Evolutionary conservation across 64 coral and sea anemone species (phyloP), one percentile per base, ranked within the genome.

Genomic region (Pocillopora damicornis): DNA sequence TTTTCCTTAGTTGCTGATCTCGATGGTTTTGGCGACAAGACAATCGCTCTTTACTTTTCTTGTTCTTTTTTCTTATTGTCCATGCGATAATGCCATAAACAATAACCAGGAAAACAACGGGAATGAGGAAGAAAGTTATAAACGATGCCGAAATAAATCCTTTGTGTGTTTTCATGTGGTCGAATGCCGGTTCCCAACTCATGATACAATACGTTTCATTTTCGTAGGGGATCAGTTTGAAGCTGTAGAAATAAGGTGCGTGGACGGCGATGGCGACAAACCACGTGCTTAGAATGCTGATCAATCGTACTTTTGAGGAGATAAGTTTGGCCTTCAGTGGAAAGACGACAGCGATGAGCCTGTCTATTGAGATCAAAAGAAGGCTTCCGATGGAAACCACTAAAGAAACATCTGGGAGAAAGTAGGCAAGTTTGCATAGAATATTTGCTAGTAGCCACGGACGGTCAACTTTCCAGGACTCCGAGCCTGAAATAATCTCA

Each of bases 351-450:
- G 88, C 65, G 60, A 63, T 15, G 12, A 81, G 74, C 59, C 88
- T 80, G 58, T 90, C 88, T 9, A 90, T 23, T 80, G 88, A 37
- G 7, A 90, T 83, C 11, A 71, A 13, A 12, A 83, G 6, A 36
- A 90, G 78, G 17, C 88, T 90, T 74, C 61, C 18, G 7, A 90
- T 72, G 12, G 88, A 90, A 14, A 90, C 79, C 17, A 38, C 51
- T 8, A 72, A 5, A 20, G 63, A 90, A 16, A 75, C 79, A 75
- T 90, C 79, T 11, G 77, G 58, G 18, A 90, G 63, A 60, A 90
- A 83, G 69, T 75, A 82, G 10, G 61, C 20, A 67, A 90, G 77
- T 82, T 90, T 83, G 71, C 79, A 90, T 10, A 82, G 36, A 22
- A 60, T 37, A 17, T 59, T 79, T 14, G 67, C 88, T 6, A 83